phyloP scores from a whole-genome alignment of 64 coral and sea anemone species.

The Orbicella faveolata region DNA sequence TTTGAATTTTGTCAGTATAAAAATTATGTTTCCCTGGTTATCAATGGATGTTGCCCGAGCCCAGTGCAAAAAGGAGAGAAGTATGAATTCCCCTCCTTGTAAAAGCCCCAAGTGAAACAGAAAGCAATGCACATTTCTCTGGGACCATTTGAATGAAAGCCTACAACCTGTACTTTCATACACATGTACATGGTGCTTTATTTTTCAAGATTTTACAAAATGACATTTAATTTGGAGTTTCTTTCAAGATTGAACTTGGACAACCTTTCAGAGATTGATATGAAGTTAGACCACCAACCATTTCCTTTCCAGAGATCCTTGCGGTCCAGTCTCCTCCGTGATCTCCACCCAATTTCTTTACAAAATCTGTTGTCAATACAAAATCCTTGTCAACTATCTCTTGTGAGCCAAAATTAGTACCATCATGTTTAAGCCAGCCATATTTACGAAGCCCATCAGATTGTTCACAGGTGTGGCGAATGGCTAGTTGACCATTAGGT shows the following conservation, averaged over 20 bases:
- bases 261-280: neutral
- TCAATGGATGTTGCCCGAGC: too few species aligned
- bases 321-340: constrained; percentile 96
- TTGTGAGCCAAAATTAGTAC: constrained; percentile 90
- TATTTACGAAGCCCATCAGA: constrained; percentile 83
- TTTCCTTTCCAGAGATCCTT: constrained; percentile 73
- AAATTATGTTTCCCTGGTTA: too few species aligned
- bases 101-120: too few species aligned
- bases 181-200: neutral
- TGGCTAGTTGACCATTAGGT: constrained; percentile 73
- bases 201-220: neutral
- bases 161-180: too few species aligned
- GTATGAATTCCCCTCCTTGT: too few species aligned
- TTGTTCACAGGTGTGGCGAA: constrained; percentile 96
- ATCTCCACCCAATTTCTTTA: constrained; percentile 69
- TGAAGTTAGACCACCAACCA: constrained; percentile 22
- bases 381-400: constrained; percentile 92
- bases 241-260: neutral
- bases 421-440: constrained; percentile 98
- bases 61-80: too few species aligned
- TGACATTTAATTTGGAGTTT: neutral
- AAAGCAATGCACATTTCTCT: too few species aligned
- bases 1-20: too few species aligned
- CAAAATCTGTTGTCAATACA: constrained; percentile 87
- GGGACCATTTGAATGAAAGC: too few species aligned